Percentiles rank a stretch among this genome's conserved stretches.
Conservation (phyloP, 2,888 invertebrate genomes). For the Parthenolecanium corni region DNA sequence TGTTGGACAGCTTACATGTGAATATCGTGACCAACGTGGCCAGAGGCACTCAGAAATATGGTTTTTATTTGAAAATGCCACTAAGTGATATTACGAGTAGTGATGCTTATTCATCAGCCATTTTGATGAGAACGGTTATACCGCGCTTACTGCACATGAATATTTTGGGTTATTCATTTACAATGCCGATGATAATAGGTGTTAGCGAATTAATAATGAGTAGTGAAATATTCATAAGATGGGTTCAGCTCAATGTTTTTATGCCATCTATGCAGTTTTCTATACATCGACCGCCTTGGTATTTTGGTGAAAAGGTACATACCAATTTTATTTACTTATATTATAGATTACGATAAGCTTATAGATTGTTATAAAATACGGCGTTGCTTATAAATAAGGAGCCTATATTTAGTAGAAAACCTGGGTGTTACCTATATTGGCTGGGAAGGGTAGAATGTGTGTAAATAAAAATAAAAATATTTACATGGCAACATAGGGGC, state of each 20-base stretch:
- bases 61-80: slow-evolving; percentile 62
- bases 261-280: slow-evolving; percentile 72
- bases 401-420: too few relatives aligned
- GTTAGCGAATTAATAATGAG: slow-evolving; percentile 51
- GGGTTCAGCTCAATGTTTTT: slow-evolving; percentile 66
- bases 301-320: slow-evolving; percentile 51
- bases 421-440: too few relatives aligned
- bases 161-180: slow-evolving; percentile 55
- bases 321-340: too few relatives aligned
- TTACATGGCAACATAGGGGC: too few relatives aligned
- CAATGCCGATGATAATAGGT: slow-evolving; percentile 70
- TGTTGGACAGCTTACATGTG: slow-evolving; percentile 47
- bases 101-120: slow-evolving; percentile 51
- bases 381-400: too few relatives aligned
- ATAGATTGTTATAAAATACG: too few relatives aligned
- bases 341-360: too few relatives aligned
- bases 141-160: slow-evolving; percentile 56
- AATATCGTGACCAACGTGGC: slow-evolving; percentile 58
- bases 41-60: slow-evolving; percentile 55
- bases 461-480: too few relatives aligned
- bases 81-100: slow-evolving; percentile 67
- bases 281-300: slow-evolving; percentile 68
- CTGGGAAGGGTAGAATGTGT: too few relatives aligned
- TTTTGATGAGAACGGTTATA: slow-evolving; percentile 61
- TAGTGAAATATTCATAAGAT: slow-evolving; percentile 59